Evolutionary conservation across 1,140 invertebrate genomes (phyloP), one percentile per base, ranked within the genome.

Genomic region (Globodera rostochiensis): DNA sequence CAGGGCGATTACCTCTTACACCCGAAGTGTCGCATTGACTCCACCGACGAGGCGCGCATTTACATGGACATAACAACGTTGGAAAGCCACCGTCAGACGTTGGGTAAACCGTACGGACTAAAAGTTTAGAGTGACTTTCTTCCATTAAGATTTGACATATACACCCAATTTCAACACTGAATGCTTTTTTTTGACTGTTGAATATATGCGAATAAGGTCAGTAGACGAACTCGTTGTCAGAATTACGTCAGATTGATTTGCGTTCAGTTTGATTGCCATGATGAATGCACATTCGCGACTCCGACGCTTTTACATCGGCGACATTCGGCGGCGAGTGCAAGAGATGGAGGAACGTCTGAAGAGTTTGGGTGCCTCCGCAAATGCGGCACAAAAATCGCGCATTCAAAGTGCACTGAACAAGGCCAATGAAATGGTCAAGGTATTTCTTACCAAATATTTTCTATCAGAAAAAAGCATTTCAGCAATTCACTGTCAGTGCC

Each of bases 111-210:
- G 77, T 79, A 36, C 53, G 19, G 64, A 50, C 25, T 84, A 21
- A n/a, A 11, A 57, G 46, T 45, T 79, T 21, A 60, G 25, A 36
- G 9, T 73, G 8, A n/a, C 15, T 49, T 60, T 25, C 69, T 53
- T 50, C 46, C 66, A 50, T 13, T 60, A 86, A 86, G 86, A 81
- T 78, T 84, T 50, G 69, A 49, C 64, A 21, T 84, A 94, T 93
- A 93, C 92, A 92, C 64, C 88, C 0, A 97, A 96, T 88, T 98
- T 98, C 91, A 94, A 95, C 47, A 98, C 96, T 0, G 94, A 97
- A 84, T 98, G 96, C 90, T 98, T 96, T 94, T 98, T 97, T 90
- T 91, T 98, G 49, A 97, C 96, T 0, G 91, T 98, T 15, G 95
- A 96, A 89, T 94, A 94, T 88, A 95, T 98, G 91, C 95, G 98